Evolutionary conservation across 64 coral and sea anemone species (phyloP).

Genomic region (Platygyra sinensis): DNA sequence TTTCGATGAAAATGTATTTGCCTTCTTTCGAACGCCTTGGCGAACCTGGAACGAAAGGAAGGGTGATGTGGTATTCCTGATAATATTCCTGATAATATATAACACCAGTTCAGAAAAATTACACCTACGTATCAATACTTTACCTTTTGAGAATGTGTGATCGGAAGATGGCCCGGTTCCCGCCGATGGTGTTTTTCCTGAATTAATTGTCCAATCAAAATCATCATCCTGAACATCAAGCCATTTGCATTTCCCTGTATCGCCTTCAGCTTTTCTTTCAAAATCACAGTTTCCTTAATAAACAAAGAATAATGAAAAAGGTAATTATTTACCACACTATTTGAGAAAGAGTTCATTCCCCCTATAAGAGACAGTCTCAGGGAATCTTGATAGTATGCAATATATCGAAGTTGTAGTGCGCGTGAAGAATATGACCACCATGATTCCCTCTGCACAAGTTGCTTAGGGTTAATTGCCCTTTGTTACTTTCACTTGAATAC

Average conservation of each 20-base stretch:
- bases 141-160: slow-evolving; percentile 18
- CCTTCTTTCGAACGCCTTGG: neutral
- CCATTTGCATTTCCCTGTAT: neutral
- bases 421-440: no score
- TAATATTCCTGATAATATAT: no score
- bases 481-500: no score
- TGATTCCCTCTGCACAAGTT: no score
- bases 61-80: no score
- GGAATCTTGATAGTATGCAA: no score
- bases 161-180: slow-evolving; percentile 23
- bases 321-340: neutral
- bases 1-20: slow-evolving; percentile 58
- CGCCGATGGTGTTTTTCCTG: slow-evolving; percentile 1
- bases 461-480: no score
- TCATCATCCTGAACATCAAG: neutral
- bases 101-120: no score
- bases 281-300: slow-evolving; percentile 36
- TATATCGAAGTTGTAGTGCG: no score
- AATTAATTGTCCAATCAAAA: slow-evolving; percentile 11
- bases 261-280: neutral
- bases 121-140: no score
- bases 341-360: no score
- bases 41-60: neutral
- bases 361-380: no score
- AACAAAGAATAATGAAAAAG: neutral